phyloP scores from a whole-genome alignment of 2,888 invertebrate species.

The Tenthredo mesomela region DNA sequence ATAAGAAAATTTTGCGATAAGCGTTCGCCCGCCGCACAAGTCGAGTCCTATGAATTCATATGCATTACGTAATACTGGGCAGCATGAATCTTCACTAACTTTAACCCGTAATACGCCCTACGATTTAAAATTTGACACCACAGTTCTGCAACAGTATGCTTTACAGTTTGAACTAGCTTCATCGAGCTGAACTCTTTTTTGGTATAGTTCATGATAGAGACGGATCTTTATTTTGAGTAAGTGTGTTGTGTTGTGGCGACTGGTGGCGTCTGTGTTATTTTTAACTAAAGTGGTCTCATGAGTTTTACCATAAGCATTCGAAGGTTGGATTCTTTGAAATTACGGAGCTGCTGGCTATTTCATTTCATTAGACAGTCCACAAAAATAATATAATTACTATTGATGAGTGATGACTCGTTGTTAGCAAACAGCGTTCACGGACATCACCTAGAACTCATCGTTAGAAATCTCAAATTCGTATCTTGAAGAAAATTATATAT shows the following conservation, averaged over 20 bases:
- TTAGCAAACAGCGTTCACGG: neutral
- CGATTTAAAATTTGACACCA: neutral
- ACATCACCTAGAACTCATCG: neutral
- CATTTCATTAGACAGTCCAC: neutral
- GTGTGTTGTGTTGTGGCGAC: neutral
- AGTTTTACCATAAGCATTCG: neutral
- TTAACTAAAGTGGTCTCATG: neutral
- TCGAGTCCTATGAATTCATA: neutral
- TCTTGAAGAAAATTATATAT: neutral
- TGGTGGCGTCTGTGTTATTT: neutral
- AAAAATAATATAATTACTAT: neutral
- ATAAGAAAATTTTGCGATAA: neutral
- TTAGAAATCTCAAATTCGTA: neutral
- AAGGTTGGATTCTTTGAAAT: neutral
- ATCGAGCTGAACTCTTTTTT: neutral
- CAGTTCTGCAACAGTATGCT: too few relatives aligned
- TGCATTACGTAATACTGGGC: neutral
- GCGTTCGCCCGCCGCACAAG: neutral
- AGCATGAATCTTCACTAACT: neutral
- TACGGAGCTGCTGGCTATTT: too few relatives aligned
- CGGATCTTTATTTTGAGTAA: neutral
- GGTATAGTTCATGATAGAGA: neutral
- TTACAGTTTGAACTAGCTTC: neutral
- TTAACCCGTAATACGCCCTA: neutral
- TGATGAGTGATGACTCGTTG: neutral